phyloP scores from a whole-genome alignment of 1,140 invertebrate genomes.

The Drosophila tani region DNA sequence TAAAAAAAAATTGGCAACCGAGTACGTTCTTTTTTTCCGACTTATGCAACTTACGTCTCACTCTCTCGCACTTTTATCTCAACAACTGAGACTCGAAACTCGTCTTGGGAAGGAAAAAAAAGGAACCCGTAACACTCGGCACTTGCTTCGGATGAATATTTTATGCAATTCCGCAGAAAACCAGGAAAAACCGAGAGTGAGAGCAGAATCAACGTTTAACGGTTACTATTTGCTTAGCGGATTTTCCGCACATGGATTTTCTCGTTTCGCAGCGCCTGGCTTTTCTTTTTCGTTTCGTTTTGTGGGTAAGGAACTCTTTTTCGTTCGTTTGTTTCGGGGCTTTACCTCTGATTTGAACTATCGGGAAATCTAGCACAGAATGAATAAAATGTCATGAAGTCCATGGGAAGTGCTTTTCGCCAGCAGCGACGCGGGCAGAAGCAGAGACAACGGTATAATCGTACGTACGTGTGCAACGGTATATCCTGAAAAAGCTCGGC shows the following conservation, averaged over 20 bases:
- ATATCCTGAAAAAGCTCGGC: conserved; percentile 60
- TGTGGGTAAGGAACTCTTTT: conserved; percentile 18
- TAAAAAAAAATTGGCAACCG: conserved; percentile 5
- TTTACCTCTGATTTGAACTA: conserved; percentile 82
- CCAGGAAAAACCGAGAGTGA: neutral
- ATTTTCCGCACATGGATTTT: conserved; percentile 5
- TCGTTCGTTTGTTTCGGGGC: conserved; percentile 40
- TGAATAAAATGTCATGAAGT: conserved; percentile 71
- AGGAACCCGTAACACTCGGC: conserved; percentile 20
- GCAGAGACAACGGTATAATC: conserved; percentile 5
- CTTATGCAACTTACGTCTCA: conserved; percentile 83
- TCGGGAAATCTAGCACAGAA: conserved; percentile 84
- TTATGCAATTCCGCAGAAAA: conserved; percentile 11
- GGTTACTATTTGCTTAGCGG: conserved; percentile 8
- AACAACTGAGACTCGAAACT: conserved; percentile 12
- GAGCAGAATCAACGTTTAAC: conserved; percentile 6
- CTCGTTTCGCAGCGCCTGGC: neutral
- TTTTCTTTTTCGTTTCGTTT: conserved; percentile 15
- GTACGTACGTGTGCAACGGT: conserved; percentile 3
- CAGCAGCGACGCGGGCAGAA: conserved; percentile 30
- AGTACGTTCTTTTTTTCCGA: conserved; percentile 15
- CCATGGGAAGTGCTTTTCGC: conserved; percentile 72
- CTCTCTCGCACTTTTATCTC: conserved; percentile 63
- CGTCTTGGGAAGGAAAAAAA: conserved; percentile 15
- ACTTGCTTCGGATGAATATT: conserved; percentile 1